Evolutionary conservation across 2,113 vertebrate genomes (phyloP).

Genomic region (Microcebus tavaratra): DNA sequence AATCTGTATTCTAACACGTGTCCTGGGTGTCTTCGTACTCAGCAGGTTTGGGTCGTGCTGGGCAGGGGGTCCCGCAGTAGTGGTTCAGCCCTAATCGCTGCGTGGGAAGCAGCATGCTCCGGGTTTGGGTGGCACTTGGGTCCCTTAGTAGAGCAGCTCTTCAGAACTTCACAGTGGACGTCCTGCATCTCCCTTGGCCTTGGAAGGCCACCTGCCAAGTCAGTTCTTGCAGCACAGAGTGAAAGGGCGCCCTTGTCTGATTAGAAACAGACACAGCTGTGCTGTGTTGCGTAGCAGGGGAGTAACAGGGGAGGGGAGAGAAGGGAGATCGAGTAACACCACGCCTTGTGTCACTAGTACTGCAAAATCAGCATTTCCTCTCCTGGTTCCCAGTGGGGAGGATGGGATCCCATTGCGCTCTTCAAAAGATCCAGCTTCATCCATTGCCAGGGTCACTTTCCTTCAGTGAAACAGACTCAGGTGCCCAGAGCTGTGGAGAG

Average conservation of each 20-base stretch:
- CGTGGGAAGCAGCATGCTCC: background rate
- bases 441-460: background rate
- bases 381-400: background rate
- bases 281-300: background rate
- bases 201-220: background rate
- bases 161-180: background rate
- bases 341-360: background rate
- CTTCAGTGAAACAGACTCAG: background rate
- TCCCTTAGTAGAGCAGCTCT: background rate
- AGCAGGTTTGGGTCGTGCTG: background rate
- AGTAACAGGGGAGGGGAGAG: background rate
- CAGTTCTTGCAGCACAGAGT: background rate
- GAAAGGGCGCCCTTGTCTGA: background rate
- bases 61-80: fast-evolving
- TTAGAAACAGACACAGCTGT: background rate
- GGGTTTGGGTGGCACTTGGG: background rate
- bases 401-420: background rate
- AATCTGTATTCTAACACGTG: background rate
- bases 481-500: background rate
- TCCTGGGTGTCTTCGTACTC: background rate
- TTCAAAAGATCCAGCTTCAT: background rate
- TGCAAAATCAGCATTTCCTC: background rate
- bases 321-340: background rate
- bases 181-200: background rate
- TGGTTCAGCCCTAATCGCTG: fast-evolving